phyloP scores from a whole-genome alignment of 1,140 invertebrate species.

The Lanistes nyassanus region DNA sequence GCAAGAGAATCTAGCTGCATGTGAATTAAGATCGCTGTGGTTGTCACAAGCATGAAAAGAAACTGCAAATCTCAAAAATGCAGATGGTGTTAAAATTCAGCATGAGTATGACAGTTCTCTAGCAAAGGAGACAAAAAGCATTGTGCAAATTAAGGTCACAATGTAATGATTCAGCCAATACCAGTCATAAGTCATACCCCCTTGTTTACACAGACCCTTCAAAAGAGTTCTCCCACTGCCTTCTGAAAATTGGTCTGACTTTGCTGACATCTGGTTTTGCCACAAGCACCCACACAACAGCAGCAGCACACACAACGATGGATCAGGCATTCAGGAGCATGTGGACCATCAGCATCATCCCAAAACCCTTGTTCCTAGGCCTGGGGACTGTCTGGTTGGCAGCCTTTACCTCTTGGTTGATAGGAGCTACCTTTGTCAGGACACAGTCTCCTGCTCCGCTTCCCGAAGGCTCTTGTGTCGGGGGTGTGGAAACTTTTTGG shows the following conservation, averaged over 20 bases:
- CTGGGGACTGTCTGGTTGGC: conserved; percentile 47
- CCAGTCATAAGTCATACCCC: too few relatives aligned
- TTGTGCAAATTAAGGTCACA: too few relatives aligned
- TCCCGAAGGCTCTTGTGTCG: conserved; percentile 32
- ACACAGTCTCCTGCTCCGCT: conserved; percentile 30
- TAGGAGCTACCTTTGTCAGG: conserved; percentile 25
- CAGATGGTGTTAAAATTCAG: too few relatives aligned
- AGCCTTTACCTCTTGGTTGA: conserved; percentile 41
- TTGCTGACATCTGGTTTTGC: conserved; percentile 54
- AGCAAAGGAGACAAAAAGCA: too few relatives aligned
- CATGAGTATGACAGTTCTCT: too few relatives aligned
- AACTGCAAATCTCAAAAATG: too few relatives aligned
- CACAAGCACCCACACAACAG: conserved; percentile 35
- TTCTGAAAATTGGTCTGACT: conserved; percentile 52
- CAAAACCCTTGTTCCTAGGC: conserved; percentile 31
- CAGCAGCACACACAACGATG: neutral
- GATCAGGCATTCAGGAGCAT: neutral
- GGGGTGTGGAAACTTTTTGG: conserved; percentile 44
- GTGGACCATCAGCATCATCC: conserved; percentile 5
- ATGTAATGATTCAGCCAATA: too few relatives aligned
- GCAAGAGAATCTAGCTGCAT: too few relatives aligned
- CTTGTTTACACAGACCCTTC: conserved; percentile 38
- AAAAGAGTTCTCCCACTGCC: conserved; percentile 46
- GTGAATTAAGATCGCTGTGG: too few relatives aligned
- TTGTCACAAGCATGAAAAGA: too few relatives aligned